These are phyloP conservation scores for Allolobophora icterica DNA, from an alignment of 2,888 invertebrate species.

Conservation along the genomic window DNA sequence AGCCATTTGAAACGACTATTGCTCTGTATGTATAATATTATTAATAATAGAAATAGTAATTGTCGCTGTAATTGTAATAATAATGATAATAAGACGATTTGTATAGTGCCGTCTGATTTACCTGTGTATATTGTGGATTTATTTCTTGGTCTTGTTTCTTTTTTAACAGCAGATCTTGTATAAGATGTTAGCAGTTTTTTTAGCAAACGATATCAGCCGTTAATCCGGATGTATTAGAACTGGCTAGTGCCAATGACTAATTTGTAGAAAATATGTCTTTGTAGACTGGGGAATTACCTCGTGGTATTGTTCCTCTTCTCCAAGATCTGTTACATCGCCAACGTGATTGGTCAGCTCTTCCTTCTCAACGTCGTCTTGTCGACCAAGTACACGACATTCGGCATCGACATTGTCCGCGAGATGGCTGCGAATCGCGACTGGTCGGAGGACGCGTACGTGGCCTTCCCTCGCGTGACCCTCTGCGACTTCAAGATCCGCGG, in stretches of 20 bases:
- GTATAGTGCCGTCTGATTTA: too few species aligned
- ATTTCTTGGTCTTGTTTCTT: too few species aligned
- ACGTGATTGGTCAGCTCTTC: conserved; percentile 45
- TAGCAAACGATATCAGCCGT: too few species aligned
- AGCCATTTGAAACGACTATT: too few species aligned
- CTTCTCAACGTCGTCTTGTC: conserved; percentile 43
- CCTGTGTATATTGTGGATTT: too few species aligned
- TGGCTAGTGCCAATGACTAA: background rate
- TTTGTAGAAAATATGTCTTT: background rate
- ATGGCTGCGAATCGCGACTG: conserved; percentile 42
- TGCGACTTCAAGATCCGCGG: conserved; percentile 43
- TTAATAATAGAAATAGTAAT: too few species aligned
- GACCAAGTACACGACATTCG: conserved; percentile 42
- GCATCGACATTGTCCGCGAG: conserved; percentile 39
- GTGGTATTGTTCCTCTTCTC: conserved; percentile 44
- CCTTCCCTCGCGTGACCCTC: conserved; percentile 47
- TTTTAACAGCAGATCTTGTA: too few species aligned
- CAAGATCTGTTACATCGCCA: conserved; percentile 45
- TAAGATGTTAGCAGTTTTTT: too few species aligned
- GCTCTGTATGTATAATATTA: too few species aligned
- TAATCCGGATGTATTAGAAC: too few species aligned
- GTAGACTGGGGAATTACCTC: conserved; percentile 47
- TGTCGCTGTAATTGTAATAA: too few species aligned
- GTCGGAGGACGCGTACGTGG: conserved; percentile 45
- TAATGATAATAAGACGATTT: too few species aligned